Percentiles rank a stretch among this genome's conserved stretches.
These are phyloP conservation scores for Pangasius krempfi DNA, from an alignment of 2,797 vertebrate genomes.

Conservation along the genomic window DNA sequence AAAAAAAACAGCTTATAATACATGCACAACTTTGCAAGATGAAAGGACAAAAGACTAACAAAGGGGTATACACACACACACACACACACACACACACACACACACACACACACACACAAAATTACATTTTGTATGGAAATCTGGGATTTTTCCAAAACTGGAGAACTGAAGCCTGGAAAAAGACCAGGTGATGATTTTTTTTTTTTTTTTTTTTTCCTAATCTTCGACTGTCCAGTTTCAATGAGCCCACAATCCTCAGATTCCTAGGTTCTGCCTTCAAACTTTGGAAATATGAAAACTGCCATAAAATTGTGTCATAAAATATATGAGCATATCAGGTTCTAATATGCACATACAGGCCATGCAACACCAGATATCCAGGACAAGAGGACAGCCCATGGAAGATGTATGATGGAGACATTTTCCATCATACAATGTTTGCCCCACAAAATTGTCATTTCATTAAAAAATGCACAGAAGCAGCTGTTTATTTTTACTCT, in stretches of 20 bases:
- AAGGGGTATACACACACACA: neutral
- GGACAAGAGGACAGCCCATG: no score
- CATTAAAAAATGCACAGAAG: no score
- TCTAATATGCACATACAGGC: neutral
- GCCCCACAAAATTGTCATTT: no score
- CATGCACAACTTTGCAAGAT: neutral
- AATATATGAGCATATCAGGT: neutral
- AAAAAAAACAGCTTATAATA: conserved; percentile 20
- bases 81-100: neutral
- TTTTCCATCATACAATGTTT: no score
- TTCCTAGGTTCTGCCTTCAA: neutral
- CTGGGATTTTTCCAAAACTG: no score
- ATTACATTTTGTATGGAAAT: no score
- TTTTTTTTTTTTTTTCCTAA: no score
- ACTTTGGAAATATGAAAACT: neutral
- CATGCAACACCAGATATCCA: neutral
- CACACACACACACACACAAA: neutral
- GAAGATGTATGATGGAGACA: neutral
- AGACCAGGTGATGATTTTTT: no score
- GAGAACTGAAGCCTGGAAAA: no score
- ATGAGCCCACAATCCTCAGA: no score
- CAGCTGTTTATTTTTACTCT: neutral
- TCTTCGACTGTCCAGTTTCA: no score
- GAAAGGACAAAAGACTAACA: conserved; percentile 1
- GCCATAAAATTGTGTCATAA: neutral